phyloP scores from a whole-genome alignment of 2,888 invertebrate species.

The Drosophila heteroneura region DNA sequence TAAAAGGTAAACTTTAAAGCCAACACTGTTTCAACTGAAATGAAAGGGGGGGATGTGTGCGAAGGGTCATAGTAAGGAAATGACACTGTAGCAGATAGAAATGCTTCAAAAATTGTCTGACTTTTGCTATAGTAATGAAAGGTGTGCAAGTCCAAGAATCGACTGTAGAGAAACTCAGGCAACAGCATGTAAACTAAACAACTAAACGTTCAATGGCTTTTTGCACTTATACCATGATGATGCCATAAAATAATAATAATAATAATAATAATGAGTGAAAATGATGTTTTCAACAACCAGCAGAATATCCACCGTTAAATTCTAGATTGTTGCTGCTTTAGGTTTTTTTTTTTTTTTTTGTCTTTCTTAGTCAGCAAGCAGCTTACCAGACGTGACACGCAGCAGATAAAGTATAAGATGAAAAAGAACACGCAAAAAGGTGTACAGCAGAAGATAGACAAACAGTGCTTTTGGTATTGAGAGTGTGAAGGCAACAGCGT shows the following conservation, averaged over 20 bases:
- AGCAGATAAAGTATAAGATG: constrained; percentile 22
- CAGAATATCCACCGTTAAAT: constrained; percentile 56
- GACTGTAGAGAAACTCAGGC: neutral
- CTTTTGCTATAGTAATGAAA: neutral
- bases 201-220: constrained; percentile 65
- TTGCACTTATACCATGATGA: constrained; percentile 61
- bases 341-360: neutral
- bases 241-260: constrained; percentile 17
- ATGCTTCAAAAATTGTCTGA: constrained; percentile 2
- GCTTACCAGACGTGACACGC: constrained; percentile 38
- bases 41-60: neutral
- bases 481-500: constrained; percentile 65
- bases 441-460: neutral
- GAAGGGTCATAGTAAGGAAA: neutral
- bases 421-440: neutral
- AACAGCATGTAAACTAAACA: constrained; percentile 28
- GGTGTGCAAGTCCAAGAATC: constrained; percentile 7
- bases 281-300: constrained; percentile 23
- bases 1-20: constrained; percentile 19
- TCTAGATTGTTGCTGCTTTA: constrained; percentile 25
- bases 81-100: constrained; percentile 4
- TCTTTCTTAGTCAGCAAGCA: constrained; percentile 15
- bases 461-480: constrained; percentile 24
- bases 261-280: constrained; percentile 61
- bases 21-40: constrained; percentile 19